A percentile compares a stretch with the other conserved stretches of the same genome.
phyloP scores from a whole-genome alignment of 1,140 invertebrate species.

The Zelostemma sp. region DNA sequence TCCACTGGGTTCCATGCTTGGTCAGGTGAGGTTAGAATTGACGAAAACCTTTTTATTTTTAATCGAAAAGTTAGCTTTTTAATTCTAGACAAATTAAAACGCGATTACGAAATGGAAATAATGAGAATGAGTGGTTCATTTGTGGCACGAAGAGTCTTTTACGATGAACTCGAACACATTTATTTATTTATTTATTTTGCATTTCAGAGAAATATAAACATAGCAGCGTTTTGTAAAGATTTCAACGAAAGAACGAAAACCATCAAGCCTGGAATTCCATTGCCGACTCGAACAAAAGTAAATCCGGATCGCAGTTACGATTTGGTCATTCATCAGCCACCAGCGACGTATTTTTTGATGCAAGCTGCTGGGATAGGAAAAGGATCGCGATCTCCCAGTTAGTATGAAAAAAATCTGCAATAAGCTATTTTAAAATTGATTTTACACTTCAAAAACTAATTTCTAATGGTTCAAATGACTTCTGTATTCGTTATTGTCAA shows the following conservation, averaged over 20 bases:
- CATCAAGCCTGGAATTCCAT: slow-evolving; percentile 92
- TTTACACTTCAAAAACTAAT: too few relatives aligned
- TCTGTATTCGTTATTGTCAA: too few relatives aligned
- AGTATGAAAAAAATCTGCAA: too few relatives aligned
- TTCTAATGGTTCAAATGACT: too few relatives aligned
- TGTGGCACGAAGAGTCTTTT: too few relatives aligned
- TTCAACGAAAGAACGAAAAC: slow-evolving; percentile 96
- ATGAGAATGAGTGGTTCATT: too few relatives aligned
- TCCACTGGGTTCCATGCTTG: slow-evolving; percentile 91
- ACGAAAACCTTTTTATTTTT: slow-evolving; percentile 17
- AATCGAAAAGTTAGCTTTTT: slow-evolving; percentile 13
- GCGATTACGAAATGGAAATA: too few relatives aligned
- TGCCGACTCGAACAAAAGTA: slow-evolving; percentile 86
- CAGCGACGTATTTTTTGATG: slow-evolving; percentile 88
- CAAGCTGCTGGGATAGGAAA: slow-evolving; percentile 93
- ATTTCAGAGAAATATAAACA: slow-evolving; percentile 91
- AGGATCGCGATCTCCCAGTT: slow-evolving; percentile 84
- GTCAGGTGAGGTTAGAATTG: slow-evolving; percentile 78
- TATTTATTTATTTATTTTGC: too few relatives aligned
- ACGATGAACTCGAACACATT: too few relatives aligned
- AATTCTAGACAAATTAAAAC: too few relatives aligned
- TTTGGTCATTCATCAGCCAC: slow-evolving; percentile 87
- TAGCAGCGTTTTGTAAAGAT: slow-evolving; percentile 97
- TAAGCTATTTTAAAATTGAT: too few relatives aligned
- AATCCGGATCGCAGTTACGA: slow-evolving; percentile 91